Conservation (phyloP, 2,888 invertebrate species). For the Acanthosepion esculentum region DNA sequence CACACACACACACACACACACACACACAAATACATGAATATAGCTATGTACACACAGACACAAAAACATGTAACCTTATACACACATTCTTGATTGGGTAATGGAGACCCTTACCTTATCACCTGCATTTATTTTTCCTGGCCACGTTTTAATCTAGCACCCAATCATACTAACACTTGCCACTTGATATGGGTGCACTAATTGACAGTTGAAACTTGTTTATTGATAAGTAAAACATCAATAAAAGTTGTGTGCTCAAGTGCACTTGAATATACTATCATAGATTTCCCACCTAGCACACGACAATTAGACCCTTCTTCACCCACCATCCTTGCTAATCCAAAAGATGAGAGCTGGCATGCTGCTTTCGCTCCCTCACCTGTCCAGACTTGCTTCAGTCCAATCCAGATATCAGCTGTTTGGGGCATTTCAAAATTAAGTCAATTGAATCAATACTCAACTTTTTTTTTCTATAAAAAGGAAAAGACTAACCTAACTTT, state of each 20-base stretch:
- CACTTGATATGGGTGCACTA: not conserved
- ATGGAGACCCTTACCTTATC: not conserved
- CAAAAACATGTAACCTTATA: not conserved
- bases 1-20: too few species aligned
- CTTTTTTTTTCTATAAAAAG: not conserved
- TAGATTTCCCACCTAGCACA: not conserved
- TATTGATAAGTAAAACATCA: not conserved
- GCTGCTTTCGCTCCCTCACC: not conserved
- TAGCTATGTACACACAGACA: too few species aligned
- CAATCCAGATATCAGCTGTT: slow-evolving; percentile 12
- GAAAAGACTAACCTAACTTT: not conserved
- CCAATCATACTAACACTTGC: not conserved
- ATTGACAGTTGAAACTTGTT: not conserved
- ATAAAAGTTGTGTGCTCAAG: not conserved
- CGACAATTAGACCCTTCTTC: not conserved
- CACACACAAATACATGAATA: too few species aligned
- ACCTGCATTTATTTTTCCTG: not conserved
- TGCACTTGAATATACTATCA: not conserved
- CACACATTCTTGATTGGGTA: not conserved
- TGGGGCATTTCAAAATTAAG: not conserved
- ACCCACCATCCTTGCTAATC: not conserved
- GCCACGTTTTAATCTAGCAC: not conserved
- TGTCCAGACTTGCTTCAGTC: not conserved
- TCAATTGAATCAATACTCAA: not conserved
- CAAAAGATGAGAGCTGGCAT: not conserved